Percentiles rank a stretch among this genome's conserved stretches.
These are phyloP conservation scores for Caenorhabditis japonica DNA, from an alignment of 2,888 invertebrate species.

Conservation along the genomic window DNA sequence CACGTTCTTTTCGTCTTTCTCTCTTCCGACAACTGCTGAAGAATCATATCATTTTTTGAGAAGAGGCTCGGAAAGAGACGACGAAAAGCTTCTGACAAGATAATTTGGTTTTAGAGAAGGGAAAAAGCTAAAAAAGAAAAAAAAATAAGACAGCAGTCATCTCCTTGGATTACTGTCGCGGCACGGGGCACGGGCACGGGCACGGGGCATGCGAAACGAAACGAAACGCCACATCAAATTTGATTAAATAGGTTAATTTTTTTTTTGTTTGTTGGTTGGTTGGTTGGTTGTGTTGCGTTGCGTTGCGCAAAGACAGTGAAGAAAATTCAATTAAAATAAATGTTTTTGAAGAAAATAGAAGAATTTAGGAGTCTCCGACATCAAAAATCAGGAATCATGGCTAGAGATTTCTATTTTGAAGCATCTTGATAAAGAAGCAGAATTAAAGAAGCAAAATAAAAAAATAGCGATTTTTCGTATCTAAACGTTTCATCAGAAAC, in stretches of 20 bases:
- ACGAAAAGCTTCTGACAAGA: not conserved
- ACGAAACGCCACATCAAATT: slow-evolving; percentile 20
- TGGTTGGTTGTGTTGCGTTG: no score
- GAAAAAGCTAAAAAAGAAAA: no score
- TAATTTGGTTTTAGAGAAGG: not conserved
- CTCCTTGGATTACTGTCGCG: no score
- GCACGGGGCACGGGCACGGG: no score
- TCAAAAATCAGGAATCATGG: slow-evolving; percentile 13
- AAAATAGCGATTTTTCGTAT: no score
- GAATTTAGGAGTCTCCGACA: slow-evolving; percentile 7
- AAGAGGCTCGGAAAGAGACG: not conserved
- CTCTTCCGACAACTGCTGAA: slow-evolving; percentile 7
- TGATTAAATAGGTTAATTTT: slow-evolving; percentile 44
- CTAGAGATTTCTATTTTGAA: not conserved
- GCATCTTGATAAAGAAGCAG: no score
- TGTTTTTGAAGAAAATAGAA: slow-evolving; percentile 17
- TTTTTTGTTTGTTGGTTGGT: no score
- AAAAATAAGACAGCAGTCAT: slow-evolving; percentile 5
- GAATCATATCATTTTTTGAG: slow-evolving; percentile 19
- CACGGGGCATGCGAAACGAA: slow-evolving; percentile 23
- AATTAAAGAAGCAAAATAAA: no score
- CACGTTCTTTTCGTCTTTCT: slow-evolving; percentile 5
- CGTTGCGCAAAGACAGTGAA: slow-evolving; percentile 31
- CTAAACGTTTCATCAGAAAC: slow-evolving; percentile 13
- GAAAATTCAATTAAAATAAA: slow-evolving; percentile 48